phyloP scores from a whole-genome alignment of 2,888 invertebrate genomes.

The Didymodactylos carnosus region DNA sequence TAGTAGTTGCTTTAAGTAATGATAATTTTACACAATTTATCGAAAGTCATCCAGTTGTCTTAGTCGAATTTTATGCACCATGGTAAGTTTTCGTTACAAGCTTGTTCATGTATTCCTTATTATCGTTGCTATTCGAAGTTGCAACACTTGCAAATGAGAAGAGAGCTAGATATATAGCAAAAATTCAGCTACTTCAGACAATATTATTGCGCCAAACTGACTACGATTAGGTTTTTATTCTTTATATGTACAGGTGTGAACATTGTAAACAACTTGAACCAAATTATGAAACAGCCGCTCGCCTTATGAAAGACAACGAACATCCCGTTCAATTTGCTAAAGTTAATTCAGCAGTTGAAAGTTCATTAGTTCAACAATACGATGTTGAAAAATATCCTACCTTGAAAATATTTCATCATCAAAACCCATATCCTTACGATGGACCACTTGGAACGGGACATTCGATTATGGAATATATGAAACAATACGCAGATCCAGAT shows the following conservation, averaged over 20 bases:
- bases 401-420: conserved; percentile 31
- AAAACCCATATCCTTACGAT: conserved; percentile 24
- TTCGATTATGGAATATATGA: conserved; percentile 40
- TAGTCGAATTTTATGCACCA: conserved; percentile 34
- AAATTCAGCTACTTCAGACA: no score
- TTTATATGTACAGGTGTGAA: conserved; percentile 22
- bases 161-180: no score
- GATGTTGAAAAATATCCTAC: conserved; percentile 39
- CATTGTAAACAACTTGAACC: conserved; percentile 25
- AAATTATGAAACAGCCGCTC: conserved; percentile 23
- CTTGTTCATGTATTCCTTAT: no score
- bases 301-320: conserved; percentile 18
- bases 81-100: conserved; percentile 21
- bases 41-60: conserved; percentile 20
- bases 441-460: conserved; percentile 23
- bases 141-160: no score
- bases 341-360: conserved; percentile 37
- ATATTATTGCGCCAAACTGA: no score
- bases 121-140: no score
- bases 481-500: conserved; percentile 36
- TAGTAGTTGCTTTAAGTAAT: neutral
- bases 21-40: neutral
- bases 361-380: conserved; percentile 31
- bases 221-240: neutral
- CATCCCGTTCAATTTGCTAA: conserved; percentile 25